phyloP scores from a whole-genome alignment of 1,140 invertebrate genomes.

The Aphidius ervi region DNA sequence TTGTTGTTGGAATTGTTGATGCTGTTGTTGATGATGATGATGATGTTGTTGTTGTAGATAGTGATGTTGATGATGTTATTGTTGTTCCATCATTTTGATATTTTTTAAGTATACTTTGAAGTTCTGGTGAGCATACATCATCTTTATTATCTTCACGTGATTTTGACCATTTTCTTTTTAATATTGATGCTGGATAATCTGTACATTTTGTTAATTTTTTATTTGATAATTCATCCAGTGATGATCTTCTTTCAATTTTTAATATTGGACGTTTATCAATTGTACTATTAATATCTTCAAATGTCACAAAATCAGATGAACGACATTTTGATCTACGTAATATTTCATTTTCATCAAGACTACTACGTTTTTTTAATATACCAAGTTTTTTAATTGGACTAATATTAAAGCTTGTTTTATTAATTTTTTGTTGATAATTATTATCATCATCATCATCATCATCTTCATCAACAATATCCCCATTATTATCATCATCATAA shows the following conservation, averaged over 20 bases:
- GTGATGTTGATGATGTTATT: no score
- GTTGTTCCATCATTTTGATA: slow-evolving; percentile 43
- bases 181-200: slow-evolving; percentile 59
- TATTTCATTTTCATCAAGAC: slow-evolving; percentile 72
- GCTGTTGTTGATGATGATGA: slow-evolving; percentile 44
- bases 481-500: no score
- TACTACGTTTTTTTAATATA: slow-evolving; percentile 75
- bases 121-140: slow-evolving; percentile 59
- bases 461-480: no score
- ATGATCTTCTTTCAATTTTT: slow-evolving; percentile 65
- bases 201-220: slow-evolving; percentile 53
- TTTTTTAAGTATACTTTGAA: slow-evolving; percentile 73
- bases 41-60: no score
- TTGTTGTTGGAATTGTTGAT: no score
- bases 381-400: slow-evolving; percentile 62
- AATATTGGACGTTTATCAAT: slow-evolving; percentile 62
- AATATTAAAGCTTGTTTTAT: no score
- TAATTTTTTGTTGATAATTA: no score
- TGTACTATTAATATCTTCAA: no score
- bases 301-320: slow-evolving; percentile 56
- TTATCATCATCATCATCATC: no score
- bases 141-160: slow-evolving; percentile 58
- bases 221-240: slow-evolving; percentile 64
- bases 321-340: slow-evolving; percentile 60
- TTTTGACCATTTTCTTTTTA: slow-evolving; percentile 60